phyloP scores from a whole-genome alignment of 1,140 invertebrate genomes.

The Saccostrea glomerata region DNA sequence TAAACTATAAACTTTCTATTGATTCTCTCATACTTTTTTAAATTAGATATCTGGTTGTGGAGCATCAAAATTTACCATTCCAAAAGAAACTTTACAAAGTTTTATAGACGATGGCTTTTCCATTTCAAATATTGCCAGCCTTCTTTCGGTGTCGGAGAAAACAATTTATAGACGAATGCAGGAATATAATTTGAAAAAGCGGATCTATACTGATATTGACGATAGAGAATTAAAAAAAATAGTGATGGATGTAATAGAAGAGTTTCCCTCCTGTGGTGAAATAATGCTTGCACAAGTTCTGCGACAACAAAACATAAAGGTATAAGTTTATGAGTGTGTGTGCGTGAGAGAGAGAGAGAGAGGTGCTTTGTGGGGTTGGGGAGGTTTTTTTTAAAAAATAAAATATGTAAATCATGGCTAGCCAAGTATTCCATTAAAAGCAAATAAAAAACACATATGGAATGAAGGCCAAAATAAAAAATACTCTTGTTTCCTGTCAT shows the following conservation, averaged over 20 bases:
- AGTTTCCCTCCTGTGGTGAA: constrained; percentile 17
- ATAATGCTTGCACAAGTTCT: background rate
- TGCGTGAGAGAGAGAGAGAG: no score
- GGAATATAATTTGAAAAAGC: background rate
- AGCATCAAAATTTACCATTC: constrained; percentile 17
- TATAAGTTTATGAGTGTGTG: constrained; percentile 23
- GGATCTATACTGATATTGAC: background rate
- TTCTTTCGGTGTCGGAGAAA: constrained; percentile 36
- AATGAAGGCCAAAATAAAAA: no score
- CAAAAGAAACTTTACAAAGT: constrained; percentile 3
- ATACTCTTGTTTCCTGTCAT: no score
- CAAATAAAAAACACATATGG: background rate
- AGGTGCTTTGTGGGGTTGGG: background rate
- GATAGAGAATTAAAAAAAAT: background rate
- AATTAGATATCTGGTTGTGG: constrained; percentile 30
- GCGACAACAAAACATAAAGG: constrained; percentile 9
- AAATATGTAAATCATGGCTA: no score
- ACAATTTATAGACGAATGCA: constrained; percentile 46
- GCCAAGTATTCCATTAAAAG: no score
- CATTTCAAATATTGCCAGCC: constrained; percentile 37
- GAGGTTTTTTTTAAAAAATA: no score
- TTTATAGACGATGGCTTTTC: constrained; percentile 41
- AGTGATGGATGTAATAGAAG: background rate
- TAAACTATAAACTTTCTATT: no score
- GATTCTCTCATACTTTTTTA: background rate